Conservation (phyloP, 2,888 invertebrate genomes). For the Lobophora halterata region DNA sequence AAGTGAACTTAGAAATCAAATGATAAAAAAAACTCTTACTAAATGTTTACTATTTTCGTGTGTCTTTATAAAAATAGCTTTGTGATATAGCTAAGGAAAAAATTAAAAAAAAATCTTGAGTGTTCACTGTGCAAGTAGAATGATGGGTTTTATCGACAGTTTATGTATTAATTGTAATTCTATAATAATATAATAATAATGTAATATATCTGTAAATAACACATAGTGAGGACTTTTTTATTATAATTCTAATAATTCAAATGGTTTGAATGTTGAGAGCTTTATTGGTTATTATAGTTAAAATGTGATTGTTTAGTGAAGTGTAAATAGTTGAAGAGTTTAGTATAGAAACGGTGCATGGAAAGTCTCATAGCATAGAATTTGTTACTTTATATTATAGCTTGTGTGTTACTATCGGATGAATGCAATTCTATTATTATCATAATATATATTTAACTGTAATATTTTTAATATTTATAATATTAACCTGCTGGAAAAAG, state of each 20-base stretch:
- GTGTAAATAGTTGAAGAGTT: conserved; percentile 35
- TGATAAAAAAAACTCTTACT: conserved; percentile 30
- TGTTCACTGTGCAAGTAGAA: conserved; percentile 42
- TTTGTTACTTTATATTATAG: conserved; percentile 18
- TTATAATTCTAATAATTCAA: conserved; percentile 47
- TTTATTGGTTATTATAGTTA: conserved; percentile 44
- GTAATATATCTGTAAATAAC: conserved; percentile 47
- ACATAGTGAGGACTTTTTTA: conserved; percentile 41
- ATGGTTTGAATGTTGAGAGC: conserved; percentile 53
- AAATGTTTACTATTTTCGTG: conserved; percentile 51
- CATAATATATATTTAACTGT: too few species aligned
- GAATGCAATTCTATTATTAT: conserved; percentile 16
- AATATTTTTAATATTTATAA: too few species aligned
- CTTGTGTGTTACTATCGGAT: conserved; percentile 16
- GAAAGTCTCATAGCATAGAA: conserved; percentile 49
- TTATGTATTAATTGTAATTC: conserved; percentile 21
- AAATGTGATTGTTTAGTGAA: conserved; percentile 37
- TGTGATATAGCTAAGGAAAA: conserved; percentile 64
- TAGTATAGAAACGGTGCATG: conserved; percentile 53
- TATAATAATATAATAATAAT: too few species aligned
- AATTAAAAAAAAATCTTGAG: conserved; percentile 30
- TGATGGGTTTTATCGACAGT: conserved; percentile 25
- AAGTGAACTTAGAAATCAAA: conserved; percentile 24
- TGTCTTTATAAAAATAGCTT: conserved; percentile 61
- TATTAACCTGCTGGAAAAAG: too few species aligned